phyloP scores from a whole-genome alignment of 2,888 invertebrate species.

The Desoria tigrina region DNA sequence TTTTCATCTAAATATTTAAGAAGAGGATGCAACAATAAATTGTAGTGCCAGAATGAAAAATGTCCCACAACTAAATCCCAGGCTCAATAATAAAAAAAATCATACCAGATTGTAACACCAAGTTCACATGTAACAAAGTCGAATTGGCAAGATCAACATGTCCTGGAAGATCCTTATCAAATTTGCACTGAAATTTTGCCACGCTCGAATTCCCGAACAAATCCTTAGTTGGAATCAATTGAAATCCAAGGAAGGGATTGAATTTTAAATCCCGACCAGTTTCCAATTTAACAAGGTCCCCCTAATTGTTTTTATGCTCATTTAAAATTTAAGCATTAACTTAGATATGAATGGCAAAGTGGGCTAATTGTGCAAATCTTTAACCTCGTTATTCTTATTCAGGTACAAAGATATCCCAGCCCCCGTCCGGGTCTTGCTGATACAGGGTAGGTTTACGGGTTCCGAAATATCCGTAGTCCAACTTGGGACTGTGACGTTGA shows the following conservation, averaged over 20 bases:
- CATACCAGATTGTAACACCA: slow-evolving; percentile 31
- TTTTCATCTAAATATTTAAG: slow-evolving; percentile 42
- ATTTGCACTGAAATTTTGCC: slow-evolving; percentile 5
- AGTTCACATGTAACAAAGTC: slow-evolving; percentile 24
- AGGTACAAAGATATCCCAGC: slow-evolving; percentile 20
- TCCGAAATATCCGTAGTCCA: slow-evolving; percentile 17
- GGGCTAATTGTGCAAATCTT: too few species aligned
- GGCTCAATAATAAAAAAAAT: background rate
- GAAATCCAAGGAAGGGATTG: slow-evolving; percentile 24
- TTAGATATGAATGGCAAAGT: too few species aligned
- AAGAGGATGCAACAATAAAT: background rate
- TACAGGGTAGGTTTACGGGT: slow-evolving; percentile 32
- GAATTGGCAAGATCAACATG: slow-evolving; percentile 1
- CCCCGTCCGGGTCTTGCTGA: slow-evolving; percentile 26
- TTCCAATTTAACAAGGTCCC: slow-evolving; percentile 7
- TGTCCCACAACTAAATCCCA: too few species aligned
- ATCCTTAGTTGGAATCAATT: slow-evolving; percentile 9
- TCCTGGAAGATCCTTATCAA: background rate
- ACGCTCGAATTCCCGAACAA: background rate
- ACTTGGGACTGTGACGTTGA: slow-evolving; percentile 36
- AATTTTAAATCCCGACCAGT: slow-evolving; percentile 12
- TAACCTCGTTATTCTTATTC: too few species aligned
- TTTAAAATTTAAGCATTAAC: too few species aligned
- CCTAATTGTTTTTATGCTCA: slow-evolving; percentile 6
- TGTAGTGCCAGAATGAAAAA: background rate